These are phyloP conservation scores for Ferdinandea cuprea DNA, from an alignment of 2,888 invertebrate genomes.

Conservation along the genomic window DNA sequence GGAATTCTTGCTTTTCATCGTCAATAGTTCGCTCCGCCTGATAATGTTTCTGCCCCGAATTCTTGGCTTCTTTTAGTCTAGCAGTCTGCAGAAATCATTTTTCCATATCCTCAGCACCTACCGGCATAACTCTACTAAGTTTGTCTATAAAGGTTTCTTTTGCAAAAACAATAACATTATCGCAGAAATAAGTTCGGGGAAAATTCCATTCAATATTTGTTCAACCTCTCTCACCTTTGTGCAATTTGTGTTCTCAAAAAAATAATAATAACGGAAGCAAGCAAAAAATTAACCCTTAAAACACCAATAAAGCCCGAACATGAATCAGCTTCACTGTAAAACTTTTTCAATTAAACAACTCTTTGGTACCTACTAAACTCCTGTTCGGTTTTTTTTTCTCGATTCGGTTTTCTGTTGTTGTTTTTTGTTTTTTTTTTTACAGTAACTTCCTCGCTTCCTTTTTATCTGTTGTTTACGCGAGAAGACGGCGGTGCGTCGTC, in stretches of 20 bases:
- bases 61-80: too few relatives aligned
- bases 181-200: too few relatives aligned
- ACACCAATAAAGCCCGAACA: constrained; percentile 29
- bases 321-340: constrained; percentile 37
- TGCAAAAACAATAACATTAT: too few relatives aligned
- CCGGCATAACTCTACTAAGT: too few relatives aligned
- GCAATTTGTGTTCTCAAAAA: background rate
- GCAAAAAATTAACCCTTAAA: constrained; percentile 12
- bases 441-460: constrained; percentile 13
- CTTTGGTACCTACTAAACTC: constrained; percentile 13
- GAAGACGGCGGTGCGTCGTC: background rate
- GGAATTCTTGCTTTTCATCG: too few relatives aligned
- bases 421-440: constrained; percentile 8
- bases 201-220: too few relatives aligned
- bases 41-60: too few relatives aligned
- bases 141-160: too few relatives aligned
- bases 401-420: background rate
- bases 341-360: constrained; percentile 57
- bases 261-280: constrained; percentile 6
- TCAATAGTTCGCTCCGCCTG: too few relatives aligned
- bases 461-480: constrained; percentile 37
- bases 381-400: background rate
- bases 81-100: too few relatives aligned
- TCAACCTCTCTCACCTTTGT: background rate
- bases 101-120: too few relatives aligned